Percentiles rank a stretch among this genome's conserved stretches.
phyloP scores from a whole-genome alignment of 2,113 vertebrate genomes.

The Lethenteron reissneri region DNA sequence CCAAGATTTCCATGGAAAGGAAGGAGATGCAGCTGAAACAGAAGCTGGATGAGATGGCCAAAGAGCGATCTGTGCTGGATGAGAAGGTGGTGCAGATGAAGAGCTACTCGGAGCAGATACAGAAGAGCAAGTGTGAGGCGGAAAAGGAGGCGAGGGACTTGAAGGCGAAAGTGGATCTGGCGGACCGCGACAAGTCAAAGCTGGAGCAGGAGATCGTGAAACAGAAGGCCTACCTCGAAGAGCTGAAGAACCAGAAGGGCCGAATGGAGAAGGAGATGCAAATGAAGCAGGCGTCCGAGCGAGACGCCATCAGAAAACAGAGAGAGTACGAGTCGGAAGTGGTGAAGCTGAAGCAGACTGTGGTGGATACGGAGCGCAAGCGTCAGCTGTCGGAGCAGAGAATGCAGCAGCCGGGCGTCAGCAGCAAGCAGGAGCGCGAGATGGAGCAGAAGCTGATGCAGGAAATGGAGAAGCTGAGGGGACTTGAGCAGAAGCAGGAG shows the following conservation, averaged over 20 bases:
- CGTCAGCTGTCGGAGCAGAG: no score
- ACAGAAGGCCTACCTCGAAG: neutral
- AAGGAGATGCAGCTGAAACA: neutral
- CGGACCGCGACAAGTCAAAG: neutral
- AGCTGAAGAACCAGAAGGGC: neutral
- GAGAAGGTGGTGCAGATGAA: conserved; percentile 1
- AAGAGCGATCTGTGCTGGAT: neutral
- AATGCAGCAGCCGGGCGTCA: neutral
- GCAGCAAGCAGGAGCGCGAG: neutral
- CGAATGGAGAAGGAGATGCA: neutral
- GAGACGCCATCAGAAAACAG: no score
- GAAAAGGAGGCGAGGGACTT: neutral
- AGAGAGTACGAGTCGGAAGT: no score
- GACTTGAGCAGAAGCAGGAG: neutral
- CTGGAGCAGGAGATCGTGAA: neutral
- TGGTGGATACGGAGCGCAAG: no score
- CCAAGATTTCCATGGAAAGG: neutral
- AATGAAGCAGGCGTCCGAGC: no score
- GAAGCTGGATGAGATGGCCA: neutral
- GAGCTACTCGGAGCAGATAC: neutral
- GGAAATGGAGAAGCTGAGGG: neutral
- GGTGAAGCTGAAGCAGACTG: no score
- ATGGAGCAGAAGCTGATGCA: neutral
- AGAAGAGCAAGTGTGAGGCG: neutral
- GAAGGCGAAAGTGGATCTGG: neutral